phyloP scores from a whole-genome alignment of 2,888 invertebrate genomes.

The Agriopis aurantiaria region DNA sequence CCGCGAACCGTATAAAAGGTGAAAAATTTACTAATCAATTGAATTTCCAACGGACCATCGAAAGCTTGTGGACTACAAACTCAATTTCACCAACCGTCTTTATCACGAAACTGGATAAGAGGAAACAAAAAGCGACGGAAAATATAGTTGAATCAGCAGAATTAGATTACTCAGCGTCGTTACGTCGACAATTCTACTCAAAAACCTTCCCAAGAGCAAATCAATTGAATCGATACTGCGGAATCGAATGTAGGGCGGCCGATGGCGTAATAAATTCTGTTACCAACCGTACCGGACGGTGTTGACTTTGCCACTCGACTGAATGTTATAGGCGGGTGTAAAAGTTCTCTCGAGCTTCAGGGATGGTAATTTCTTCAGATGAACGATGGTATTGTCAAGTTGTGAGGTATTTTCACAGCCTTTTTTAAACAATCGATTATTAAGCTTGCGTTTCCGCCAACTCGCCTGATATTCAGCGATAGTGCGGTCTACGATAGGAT shows the following conservation, averaged over 20 bases:
- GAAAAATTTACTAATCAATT: constrained; percentile 35
- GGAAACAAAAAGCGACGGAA: constrained; percentile 38
- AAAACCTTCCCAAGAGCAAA: constrained; percentile 63
- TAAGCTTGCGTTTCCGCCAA: no score
- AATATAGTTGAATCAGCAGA: constrained; percentile 47
- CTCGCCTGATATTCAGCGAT: no score
- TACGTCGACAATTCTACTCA: constrained; percentile 53
- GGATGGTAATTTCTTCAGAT: constrained; percentile 39
- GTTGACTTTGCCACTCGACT: constrained; percentile 54
- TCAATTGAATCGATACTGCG: constrained; percentile 71
- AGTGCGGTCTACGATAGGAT: no score
- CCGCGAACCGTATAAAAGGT: constrained; percentile 30
- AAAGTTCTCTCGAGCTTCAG: constrained; percentile 36
- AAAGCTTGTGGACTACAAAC: constrained; percentile 37
- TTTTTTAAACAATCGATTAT: no score
- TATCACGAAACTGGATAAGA: constrained; percentile 37
- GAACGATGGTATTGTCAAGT: constrained; percentile 21
- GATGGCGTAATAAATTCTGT: constrained; percentile 75
- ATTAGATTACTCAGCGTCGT: constrained; percentile 57
- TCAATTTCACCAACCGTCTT: constrained; percentile 37
- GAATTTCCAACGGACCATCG: constrained; percentile 32
- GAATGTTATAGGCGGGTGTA: constrained; percentile 40
- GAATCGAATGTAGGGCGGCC: constrained; percentile 77
- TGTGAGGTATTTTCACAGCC: neutral
- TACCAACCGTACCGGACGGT: constrained; percentile 55